phyloP scores from a whole-genome alignment of 1,140 invertebrate genomes.

The Drosophila navojoa region DNA sequence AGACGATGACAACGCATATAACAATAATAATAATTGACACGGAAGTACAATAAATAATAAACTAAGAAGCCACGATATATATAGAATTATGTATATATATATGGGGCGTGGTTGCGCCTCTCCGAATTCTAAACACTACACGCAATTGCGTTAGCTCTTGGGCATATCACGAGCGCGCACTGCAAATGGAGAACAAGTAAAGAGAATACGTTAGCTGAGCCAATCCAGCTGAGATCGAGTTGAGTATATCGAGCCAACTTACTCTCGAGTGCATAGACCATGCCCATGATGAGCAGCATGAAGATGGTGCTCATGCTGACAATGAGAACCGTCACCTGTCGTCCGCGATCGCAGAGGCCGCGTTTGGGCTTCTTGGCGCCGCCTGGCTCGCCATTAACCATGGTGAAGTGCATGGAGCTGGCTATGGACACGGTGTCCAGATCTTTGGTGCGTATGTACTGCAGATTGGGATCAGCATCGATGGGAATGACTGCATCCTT shows the following conservation, averaged over 20 bases:
- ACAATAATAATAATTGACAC: slow-evolving; percentile 53
- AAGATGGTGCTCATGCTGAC: slow-evolving; percentile 91
- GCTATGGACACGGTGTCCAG: slow-evolving; percentile 89
- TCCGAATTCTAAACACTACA: neutral
- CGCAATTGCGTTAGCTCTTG: slow-evolving; percentile 65
- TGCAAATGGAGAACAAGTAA: slow-evolving; percentile 80
- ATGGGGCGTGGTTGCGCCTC: slow-evolving; percentile 3
- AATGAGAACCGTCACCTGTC: slow-evolving; percentile 91
- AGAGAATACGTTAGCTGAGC: neutral
- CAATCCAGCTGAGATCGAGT: neutral
- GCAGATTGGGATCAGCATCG: slow-evolving; percentile 74
- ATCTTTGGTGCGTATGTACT: slow-evolving; percentile 83
- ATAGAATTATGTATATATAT: neutral
- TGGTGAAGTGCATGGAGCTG: slow-evolving; percentile 93
- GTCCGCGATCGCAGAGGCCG: slow-evolving; percentile 87
- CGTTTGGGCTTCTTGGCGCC: slow-evolving; percentile 84
- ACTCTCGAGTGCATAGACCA: slow-evolving; percentile 89
- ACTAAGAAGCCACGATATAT: slow-evolving; percentile 60
- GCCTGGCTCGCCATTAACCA: slow-evolving; percentile 90
- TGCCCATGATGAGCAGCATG: slow-evolving; percentile 89
- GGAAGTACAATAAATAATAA: slow-evolving; percentile 72
- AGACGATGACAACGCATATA: slow-evolving; percentile 50
- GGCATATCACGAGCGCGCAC: slow-evolving; percentile 86
- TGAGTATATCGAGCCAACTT: slow-evolving; percentile 74
- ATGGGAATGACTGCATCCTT: slow-evolving; percentile 76